Evolutionary conservation across 2,888 invertebrate species (phyloP).

Genomic region (Empis stercorea): DNA sequence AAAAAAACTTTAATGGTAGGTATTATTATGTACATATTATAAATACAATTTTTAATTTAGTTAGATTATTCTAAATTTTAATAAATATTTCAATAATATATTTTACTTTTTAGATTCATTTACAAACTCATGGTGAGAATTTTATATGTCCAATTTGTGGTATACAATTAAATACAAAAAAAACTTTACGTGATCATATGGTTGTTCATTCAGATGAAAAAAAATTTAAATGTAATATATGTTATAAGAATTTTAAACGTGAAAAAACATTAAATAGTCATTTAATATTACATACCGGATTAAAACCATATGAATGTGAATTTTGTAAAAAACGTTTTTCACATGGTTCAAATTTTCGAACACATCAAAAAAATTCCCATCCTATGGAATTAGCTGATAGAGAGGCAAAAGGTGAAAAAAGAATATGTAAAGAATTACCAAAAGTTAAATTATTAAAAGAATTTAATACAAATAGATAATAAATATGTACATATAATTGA

Average conservation of each 20-base stretch:
- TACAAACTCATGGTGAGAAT: slow-evolving; percentile 35
- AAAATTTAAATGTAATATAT: slow-evolving; percentile 31
- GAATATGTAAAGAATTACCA: neutral
- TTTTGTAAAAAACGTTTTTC: slow-evolving; percentile 34
- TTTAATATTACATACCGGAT: slow-evolving; percentile 32
- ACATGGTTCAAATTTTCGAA: slow-evolving; percentile 34
- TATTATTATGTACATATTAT: too few relatives aligned
- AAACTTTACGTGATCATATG: slow-evolving; percentile 38
- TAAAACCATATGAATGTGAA: slow-evolving; percentile 33
- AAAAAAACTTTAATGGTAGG: neutral
- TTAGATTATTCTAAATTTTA: too few relatives aligned
- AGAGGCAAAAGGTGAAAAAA: slow-evolving; percentile 19
- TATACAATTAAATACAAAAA: slow-evolving; percentile 33
- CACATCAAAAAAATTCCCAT: slow-evolving; percentile 33
- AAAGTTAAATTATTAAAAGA: neutral
- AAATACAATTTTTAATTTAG: neutral
- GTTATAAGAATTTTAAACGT: slow-evolving; percentile 31
- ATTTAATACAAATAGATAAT: too few relatives aligned
- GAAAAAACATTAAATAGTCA: slow-evolving; percentile 33
- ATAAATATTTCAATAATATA: neutral
- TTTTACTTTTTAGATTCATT: slow-evolving; percentile 25
- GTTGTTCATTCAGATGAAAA: slow-evolving; percentile 31
- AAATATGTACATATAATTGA: too few relatives aligned
- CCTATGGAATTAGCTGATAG: slow-evolving; percentile 32
- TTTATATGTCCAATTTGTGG: slow-evolving; percentile 37